Evolutionary conservation across 2,888 invertebrate species (phyloP).

Genomic region (Corythucha ciliata): DNA sequence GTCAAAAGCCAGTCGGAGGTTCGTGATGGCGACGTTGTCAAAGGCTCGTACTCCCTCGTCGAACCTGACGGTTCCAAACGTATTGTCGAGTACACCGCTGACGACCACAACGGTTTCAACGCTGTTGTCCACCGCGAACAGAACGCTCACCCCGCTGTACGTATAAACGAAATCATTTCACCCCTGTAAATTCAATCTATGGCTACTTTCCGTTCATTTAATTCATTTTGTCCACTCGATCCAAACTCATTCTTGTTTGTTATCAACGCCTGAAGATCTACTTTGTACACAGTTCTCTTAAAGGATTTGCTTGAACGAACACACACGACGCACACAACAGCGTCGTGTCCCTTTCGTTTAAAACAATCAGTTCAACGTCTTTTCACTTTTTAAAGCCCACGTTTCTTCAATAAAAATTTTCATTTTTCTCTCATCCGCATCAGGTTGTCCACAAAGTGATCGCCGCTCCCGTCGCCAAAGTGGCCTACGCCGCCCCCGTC

Average conservation of each 20-base stretch:
- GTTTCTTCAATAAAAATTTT: too few relatives aligned
- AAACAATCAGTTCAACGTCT: too few relatives aligned
- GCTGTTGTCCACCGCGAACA: constrained; percentile 31
- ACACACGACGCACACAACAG: too few relatives aligned
- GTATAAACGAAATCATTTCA: neutral
- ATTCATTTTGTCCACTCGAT: too few relatives aligned
- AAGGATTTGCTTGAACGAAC: neutral
- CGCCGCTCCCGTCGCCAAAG: constrained; percentile 15
- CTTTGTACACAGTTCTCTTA: neutral
- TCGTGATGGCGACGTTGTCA: constrained; percentile 5
- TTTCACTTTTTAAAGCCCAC: too few relatives aligned
- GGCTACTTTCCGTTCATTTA: too few relatives aligned
- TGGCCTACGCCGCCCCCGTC: too few relatives aligned
- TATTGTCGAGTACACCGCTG: constrained; percentile 15
- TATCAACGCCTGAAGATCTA: neutral
- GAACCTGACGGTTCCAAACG: constrained; percentile 16
- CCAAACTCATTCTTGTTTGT: neutral
- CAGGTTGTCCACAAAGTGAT: constrained; percentile 4
- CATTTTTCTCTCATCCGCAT: neutral
- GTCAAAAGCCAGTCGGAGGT: constrained; percentile 14
- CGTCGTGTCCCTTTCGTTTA: too few relatives aligned
- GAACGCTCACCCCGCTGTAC: constrained; percentile 27
- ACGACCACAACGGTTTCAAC: constrained; percentile 15
- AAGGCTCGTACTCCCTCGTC: constrained; percentile 13
- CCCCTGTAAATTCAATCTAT: too few relatives aligned